These are phyloP conservation scores for Diorhabda sublineata DNA, from an alignment of 1,140 invertebrate species.

Conservation along the genomic window DNA sequence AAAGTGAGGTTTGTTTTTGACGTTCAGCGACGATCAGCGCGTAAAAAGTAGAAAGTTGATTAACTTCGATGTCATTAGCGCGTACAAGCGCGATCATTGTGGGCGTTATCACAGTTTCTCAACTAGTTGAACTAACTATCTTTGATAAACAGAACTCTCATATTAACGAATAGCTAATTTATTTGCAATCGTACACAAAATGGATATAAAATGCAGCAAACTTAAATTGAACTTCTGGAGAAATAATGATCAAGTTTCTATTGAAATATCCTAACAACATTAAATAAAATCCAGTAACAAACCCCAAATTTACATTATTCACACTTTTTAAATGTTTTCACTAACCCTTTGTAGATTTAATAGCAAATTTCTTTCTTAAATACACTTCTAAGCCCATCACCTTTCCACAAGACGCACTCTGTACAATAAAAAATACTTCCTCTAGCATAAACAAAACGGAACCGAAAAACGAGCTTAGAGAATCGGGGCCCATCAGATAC, in stretches of 20 bases:
- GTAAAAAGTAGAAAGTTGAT: too few species aligned
- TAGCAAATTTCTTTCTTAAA: constrained; percentile 1
- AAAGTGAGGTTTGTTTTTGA: too few species aligned
- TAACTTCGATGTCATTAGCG: too few species aligned
- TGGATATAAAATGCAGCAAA: neutral
- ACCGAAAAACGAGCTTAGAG: neutral
- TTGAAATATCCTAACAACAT: neutral
- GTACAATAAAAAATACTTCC: constrained; percentile 2
- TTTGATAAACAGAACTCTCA: neutral
- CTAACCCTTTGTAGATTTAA: neutral
- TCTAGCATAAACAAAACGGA: neutral
- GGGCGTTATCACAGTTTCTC: too few species aligned
- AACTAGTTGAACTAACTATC: too few species aligned
- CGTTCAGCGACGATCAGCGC: too few species aligned
- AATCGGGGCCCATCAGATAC: neutral
- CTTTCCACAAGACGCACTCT: neutral
- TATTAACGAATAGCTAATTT: neutral
- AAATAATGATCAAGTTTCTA: neutral
- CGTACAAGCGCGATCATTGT: too few species aligned
- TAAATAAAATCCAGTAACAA: too few species aligned
- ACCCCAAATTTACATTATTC: neutral
- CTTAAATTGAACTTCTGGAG: neutral
- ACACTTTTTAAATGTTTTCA: neutral
- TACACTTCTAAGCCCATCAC: constrained; percentile 1
- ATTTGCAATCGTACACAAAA: neutral